phyloP scores from a whole-genome alignment of 2,888 invertebrate genomes.

The Hymenopus coronatus region DNA sequence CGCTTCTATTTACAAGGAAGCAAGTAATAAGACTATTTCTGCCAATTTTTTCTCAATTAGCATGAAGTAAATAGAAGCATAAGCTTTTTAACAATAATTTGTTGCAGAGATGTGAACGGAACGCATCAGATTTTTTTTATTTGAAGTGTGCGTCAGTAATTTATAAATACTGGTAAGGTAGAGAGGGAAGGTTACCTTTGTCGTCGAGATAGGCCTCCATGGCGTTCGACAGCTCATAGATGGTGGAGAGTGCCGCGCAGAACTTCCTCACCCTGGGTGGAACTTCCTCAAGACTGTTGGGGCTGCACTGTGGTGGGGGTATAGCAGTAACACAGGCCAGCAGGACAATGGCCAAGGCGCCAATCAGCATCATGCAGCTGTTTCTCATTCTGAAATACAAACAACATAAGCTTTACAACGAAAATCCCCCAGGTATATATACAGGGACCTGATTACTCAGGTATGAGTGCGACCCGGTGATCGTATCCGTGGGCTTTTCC shows the following conservation, averaged over 20 bases:
- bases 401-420: background rate
- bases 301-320: conserved; percentile 57
- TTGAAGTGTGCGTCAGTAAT: no score
- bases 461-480: no score
- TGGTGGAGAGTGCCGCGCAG: conserved; percentile 64
- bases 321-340: conserved; percentile 45
- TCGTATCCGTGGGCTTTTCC: no score
- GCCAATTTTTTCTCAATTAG: no score
- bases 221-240: conserved; percentile 60
- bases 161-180: conserved; percentile 44
- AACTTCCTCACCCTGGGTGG: conserved; percentile 61
- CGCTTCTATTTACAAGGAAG: no score
- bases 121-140: no score
- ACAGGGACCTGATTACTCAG: no score
- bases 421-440: no score
- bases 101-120: no score
- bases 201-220: conserved; percentile 57
- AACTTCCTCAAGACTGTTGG: conserved; percentile 57
- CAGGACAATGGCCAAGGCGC: background rate
- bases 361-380: background rate
- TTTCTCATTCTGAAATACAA: conserved; percentile 25
- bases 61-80: no score
- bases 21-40: no score
- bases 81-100: no score
- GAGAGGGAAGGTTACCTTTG: conserved; percentile 47